Percentiles rank a stretch among this genome's conserved stretches.
phyloP scores from a whole-genome alignment of 2,888 invertebrate species.

The Cryptus armator region DNA sequence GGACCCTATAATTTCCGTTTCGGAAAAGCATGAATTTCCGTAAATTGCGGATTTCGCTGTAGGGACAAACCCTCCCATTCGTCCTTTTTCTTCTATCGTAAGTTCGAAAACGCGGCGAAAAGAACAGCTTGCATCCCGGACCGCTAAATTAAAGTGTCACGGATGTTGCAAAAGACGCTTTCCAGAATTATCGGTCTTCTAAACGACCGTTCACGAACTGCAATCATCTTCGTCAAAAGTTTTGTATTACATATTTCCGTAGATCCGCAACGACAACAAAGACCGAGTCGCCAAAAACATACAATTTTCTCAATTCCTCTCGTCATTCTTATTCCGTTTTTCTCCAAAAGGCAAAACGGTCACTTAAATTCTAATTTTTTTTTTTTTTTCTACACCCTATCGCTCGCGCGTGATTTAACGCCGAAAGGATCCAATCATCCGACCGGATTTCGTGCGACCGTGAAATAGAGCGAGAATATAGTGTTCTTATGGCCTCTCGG shows the following conservation, averaged over 20 bases:
- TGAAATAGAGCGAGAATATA: constrained; percentile 59
- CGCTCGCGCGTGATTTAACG: constrained; percentile 15
- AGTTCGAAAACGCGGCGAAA: background rate
- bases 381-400: background rate
- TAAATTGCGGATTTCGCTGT: constrained; percentile 79
- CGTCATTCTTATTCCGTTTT: constrained; percentile 27
- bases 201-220: constrained; percentile 54
- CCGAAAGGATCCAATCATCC: constrained; percentile 25
- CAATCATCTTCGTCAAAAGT: constrained; percentile 43
- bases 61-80: constrained; percentile 71
- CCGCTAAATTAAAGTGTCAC: constrained; percentile 67
- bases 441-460: constrained; percentile 58
- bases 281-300: constrained; percentile 52
- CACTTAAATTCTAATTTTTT: constrained; percentile 39
- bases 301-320: constrained; percentile 61
- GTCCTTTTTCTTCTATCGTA: constrained; percentile 17
- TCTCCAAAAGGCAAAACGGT: constrained; percentile 1
- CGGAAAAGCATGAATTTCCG: constrained; percentile 80
- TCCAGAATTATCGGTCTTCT: constrained; percentile 53
- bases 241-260: constrained; percentile 19
- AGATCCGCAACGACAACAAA: constrained; percentile 10
- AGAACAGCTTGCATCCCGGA: constrained; percentile 65
- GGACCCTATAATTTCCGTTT: constrained; percentile 82
- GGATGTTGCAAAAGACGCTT: constrained; percentile 60
- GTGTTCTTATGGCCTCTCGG: constrained; percentile 48